Base-by-base conservation (phyloP, 2,113 vertebrate genomes). In the Phoxinus phoxinus region DNA sequence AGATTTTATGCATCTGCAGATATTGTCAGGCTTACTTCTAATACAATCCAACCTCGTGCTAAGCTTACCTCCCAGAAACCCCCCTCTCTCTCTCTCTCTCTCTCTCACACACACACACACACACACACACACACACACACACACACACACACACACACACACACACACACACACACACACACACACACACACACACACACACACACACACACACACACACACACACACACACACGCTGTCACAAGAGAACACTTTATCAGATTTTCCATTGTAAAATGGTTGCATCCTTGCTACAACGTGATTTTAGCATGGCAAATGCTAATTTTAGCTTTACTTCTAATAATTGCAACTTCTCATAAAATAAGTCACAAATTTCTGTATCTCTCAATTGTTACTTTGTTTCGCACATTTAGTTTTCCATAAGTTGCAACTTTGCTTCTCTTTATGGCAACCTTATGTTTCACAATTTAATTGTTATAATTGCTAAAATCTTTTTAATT, bases 31-130 rank as follows among this genome's bases (percentile, higher is more conserved):
- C 46, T 75, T 37, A 67, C 71, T 53, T 71, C 48, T 37, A 30
- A 27, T 77, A 56, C n/a, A 56, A 77, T 67, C 61, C 80, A 76
- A 87, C 86, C 83, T 85, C 90, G 88, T 17, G 53, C 75, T 73
- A 41, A 35, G 25, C 84, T 32, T n/a, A 46, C 25, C 59, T 37
- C 41, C 67, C 21, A 8, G 27, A 53, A 23, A n/a, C 30, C n/a
- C n/a, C n/a, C n/a, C n/a, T n/a, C n/a, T n/a, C n/a, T n/a, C n/a
- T n/a, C n/a, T n/a, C n/a, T n/a, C n/a, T n/a, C n/a, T n/a, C n/a
- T n/a, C n/a, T n/a, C n/a, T n/a, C 35, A 11, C 51, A 41, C 0
- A 37, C 21, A 15, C 6, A 56, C 30, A 56, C 15, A 77, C 74
- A 32, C 44, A 25, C 6, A 72, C 9, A 9, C n/a, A 8, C 13